These are phyloP conservation scores for Bilobella aurantiaca DNA, from an alignment of 1,140 invertebrate genomes.

Conservation along the genomic window DNA sequence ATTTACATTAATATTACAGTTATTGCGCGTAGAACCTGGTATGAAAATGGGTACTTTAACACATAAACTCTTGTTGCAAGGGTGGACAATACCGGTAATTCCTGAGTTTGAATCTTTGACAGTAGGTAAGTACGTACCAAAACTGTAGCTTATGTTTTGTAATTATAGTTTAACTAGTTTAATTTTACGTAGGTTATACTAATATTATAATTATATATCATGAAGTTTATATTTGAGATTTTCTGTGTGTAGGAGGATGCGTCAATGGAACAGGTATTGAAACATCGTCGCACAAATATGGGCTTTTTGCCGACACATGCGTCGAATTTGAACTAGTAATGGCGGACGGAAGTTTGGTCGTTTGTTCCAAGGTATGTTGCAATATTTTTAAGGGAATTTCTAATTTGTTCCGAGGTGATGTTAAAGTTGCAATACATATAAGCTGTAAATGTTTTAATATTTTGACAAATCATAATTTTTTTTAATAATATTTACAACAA, in stretches of 20 bases:
- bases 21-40: neutral
- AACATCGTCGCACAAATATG: slow-evolving; percentile 61
- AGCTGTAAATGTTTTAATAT: neutral
- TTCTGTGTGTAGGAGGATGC: neutral
- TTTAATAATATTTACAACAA: neutral
- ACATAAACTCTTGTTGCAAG: neutral
- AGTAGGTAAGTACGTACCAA: neutral
- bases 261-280: slow-evolving; percentile 60
- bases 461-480: too few species aligned
- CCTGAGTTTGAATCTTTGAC: slow-evolving; percentile 7
- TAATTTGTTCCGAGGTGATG: neutral
- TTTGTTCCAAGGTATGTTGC: slow-evolving; percentile 52
- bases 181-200: too few species aligned
- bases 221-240: too few species aligned
- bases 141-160: neutral
- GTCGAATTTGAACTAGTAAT: slow-evolving; percentile 60
- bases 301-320: slow-evolving; percentile 69
- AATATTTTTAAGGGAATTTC: too few species aligned
- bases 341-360: slow-evolving; percentile 59
- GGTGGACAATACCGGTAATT: slow-evolving; percentile 7
- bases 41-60: slow-evolving; percentile 7
- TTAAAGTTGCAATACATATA: neutral
- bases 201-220: too few species aligned
- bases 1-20: neutral
- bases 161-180: neutral